phyloP scores from a whole-genome alignment of 2,888 invertebrate species.

The Lasius platythorax region DNA sequence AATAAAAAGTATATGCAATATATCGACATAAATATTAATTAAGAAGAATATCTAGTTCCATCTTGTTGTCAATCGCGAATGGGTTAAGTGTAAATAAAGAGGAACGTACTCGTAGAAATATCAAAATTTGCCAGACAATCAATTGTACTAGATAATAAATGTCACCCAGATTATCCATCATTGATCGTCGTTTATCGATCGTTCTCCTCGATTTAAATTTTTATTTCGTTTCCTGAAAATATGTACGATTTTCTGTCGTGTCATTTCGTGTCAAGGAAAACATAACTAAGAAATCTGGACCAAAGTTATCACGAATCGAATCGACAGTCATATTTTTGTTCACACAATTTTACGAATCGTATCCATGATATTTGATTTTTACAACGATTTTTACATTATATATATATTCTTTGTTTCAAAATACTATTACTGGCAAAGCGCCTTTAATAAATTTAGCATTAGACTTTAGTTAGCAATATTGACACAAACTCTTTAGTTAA shows the following conservation, averaged over 20 bases:
- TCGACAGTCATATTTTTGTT: slow-evolving; percentile 51
- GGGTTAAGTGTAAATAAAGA: slow-evolving; percentile 51
- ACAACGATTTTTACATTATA: background rate
- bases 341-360: background rate
- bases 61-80: background rate
- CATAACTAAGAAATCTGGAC: slow-evolving; percentile 50
- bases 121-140: slow-evolving; percentile 71
- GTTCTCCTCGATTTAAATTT: slow-evolving; percentile 8
- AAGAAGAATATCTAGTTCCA: background rate
- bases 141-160: slow-evolving; percentile 74
- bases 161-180: slow-evolving; percentile 74
- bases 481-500: background rate
- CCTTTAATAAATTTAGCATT: background rate
- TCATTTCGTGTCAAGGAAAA: slow-evolving; percentile 48
- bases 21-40: background rate
- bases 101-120: slow-evolving; percentile 73
- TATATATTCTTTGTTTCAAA: background rate
- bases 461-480: background rate
- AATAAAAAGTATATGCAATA: background rate
- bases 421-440: background rate
- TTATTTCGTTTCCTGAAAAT: slow-evolving; percentile 1
- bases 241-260: slow-evolving; percentile 38
- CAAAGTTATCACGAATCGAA: slow-evolving; percentile 39
- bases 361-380: background rate
- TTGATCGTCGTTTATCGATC: slow-evolving; percentile 33